Base-by-base conservation (phyloP, 1,140 invertebrate genomes). In the Musca domestica region DNA sequence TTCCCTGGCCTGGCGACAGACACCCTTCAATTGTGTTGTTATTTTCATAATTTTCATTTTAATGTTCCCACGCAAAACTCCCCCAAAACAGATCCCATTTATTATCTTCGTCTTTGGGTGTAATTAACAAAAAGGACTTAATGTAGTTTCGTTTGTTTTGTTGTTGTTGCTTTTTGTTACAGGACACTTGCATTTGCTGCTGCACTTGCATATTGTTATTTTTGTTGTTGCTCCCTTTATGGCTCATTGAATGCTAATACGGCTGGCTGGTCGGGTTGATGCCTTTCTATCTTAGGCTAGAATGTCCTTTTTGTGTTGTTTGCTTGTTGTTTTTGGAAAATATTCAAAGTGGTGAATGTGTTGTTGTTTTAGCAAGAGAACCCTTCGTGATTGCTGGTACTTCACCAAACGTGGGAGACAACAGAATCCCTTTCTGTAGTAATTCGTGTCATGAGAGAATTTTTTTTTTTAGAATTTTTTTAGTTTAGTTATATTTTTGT, bases 81-180 rank as follows among this genome's bases (percentile, higher is more conserved):
- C 17, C 12, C 15, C 15, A 3, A 48, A 48, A 3, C 15, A 48
- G 15, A 48, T 10, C 3, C 27, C 27, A 2, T 48, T 48, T 19
- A 48, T 54, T 54, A 54, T 54, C 22, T 12, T 54, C 27, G 27
- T 30, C 27, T n/a, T n/a, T n/a, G n/a, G n/a, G 27, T 54, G 12
- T 54, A 54, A 54, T 54, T 54, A 54, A 54, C 27, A 30, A 30
- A 7, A 23, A 54, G 52, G 52, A 54, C 52, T 54, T 52, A 52
- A 20, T 20, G 9, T 30, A 30, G 27, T 30, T 30, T 30, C 27
- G 3, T 3, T 30, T 30, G 27, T 30, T 30, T 30, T 30, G 27
- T 30, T 30, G 27, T 30, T 30, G 3, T 30, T 30, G 9, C 27
- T 30, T 30, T 30, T 30, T 30, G 27, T 30, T 30, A 30, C 27